Evolutionary conservation across 2,888 invertebrate genomes (phyloP).

Genomic region (Melangyna quadrimaculata): DNA sequence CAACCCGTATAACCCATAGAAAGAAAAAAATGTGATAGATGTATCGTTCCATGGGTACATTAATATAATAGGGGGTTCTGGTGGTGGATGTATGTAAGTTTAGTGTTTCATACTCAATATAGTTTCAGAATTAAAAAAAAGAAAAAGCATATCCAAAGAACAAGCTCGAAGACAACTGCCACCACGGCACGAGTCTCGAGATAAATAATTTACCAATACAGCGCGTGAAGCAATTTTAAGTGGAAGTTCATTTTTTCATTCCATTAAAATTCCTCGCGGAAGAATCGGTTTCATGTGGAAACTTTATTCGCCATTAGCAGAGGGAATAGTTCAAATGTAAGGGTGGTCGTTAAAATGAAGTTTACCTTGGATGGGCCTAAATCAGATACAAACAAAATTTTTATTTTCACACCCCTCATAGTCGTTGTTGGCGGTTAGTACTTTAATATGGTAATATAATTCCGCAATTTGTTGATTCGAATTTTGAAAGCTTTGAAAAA

Average conservation of each 20-base stretch:
- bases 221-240: constrained; percentile 27
- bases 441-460: too few relatives aligned
- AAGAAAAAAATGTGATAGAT: constrained; percentile 16
- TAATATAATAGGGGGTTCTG: neutral
- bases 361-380: too few relatives aligned
- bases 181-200: constrained; percentile 21
- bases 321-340: too few relatives aligned
- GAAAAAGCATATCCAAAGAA: neutral
- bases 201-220: constrained; percentile 57
- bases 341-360: too few relatives aligned
- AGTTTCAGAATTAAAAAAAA: constrained; percentile 12
- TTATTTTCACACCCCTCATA: too few relatives aligned
- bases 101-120: neutral
- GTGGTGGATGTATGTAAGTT: neutral
- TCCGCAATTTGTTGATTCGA: too few relatives aligned
- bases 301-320: too few relatives aligned
- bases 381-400: too few relatives aligned
- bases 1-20: neutral
- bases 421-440: too few relatives aligned
- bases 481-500: too few relatives aligned
- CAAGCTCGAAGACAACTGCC: neutral
- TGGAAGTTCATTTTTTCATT: constrained; percentile 4
- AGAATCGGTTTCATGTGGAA: neutral
- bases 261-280: constrained; percentile 4
- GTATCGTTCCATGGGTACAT: constrained; percentile 14